Evolutionary conservation across 2,797 vertebrate species (phyloP).

Genomic region (Eurystomus glaucurus): DNA sequence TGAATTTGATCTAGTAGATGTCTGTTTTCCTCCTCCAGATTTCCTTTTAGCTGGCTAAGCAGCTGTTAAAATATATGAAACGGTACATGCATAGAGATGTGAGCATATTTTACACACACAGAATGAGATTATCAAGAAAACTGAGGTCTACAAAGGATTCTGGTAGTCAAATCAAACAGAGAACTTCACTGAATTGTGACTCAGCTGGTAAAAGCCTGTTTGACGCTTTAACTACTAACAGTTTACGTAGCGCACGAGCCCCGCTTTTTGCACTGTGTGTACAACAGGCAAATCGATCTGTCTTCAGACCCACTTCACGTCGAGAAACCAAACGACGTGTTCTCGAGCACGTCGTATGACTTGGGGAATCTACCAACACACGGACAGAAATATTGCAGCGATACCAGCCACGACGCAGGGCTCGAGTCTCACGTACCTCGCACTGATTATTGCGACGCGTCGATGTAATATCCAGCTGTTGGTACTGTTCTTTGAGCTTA

Average conservation of each 20-base stretch:
- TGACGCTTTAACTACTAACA: background rate
- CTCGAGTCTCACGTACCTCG: slow-evolving; percentile 84
- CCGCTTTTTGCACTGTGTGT: background rate
- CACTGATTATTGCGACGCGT: slow-evolving; percentile 98
- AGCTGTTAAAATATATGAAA: slow-evolving; percentile 86
- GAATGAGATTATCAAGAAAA: background rate
- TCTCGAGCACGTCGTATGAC: background rate
- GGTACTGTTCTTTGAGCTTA: slow-evolving; percentile 95
- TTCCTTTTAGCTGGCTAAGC: slow-evolving; percentile 97
- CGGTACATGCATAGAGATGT: slow-evolving; percentile 5
- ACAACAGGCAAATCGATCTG: background rate
- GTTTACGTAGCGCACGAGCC: background rate
- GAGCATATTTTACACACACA: background rate
- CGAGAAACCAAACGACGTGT: background rate
- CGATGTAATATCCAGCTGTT: slow-evolving; percentile 96
- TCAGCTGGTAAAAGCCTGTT: background rate
- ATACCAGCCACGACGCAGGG: background rate
- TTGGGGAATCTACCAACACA: background rate
- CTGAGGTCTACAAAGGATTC: background rate
- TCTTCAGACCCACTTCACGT: background rate
- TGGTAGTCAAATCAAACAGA: background rate
- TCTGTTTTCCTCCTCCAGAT: slow-evolving; percentile 98
- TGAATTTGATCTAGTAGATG: slow-evolving; percentile 98
- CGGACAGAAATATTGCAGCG: background rate
- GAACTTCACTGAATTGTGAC: background rate